phyloP scores from a whole-genome alignment of 2,888 invertebrate genomes.

The Psylliodes chrysocephalus region DNA sequence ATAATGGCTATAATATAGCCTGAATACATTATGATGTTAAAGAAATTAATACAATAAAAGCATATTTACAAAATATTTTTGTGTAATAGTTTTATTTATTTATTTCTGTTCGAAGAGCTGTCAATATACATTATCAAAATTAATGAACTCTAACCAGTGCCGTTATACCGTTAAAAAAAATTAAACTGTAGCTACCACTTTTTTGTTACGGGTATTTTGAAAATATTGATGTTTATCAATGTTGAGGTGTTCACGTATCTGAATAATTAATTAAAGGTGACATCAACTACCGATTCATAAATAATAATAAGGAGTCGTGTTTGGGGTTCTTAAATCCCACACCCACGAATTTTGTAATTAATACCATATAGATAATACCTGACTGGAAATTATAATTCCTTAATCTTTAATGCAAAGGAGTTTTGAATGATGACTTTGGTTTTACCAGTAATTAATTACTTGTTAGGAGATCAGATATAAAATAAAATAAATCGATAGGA shows the following conservation, averaged over 20 bases:
- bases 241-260: conserved; percentile 30
- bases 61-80: no score
- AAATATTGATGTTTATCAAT: conserved; percentile 31
- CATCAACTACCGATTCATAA: conserved; percentile 41
- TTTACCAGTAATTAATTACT: conserved; percentile 34
- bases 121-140: no score
- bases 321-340: conserved; percentile 36
- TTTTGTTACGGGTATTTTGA: background rate
- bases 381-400: conserved; percentile 42
- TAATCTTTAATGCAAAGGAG: conserved; percentile 29
- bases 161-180: background rate
- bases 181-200: background rate
- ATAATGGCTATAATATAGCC: no score
- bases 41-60: no score
- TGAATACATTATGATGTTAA: no score
- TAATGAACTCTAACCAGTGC: no score
- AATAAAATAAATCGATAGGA: conserved; percentile 21
- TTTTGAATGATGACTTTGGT: conserved; percentile 40
- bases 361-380: conserved; percentile 41
- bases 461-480: conserved; percentile 23
- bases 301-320: conserved; percentile 31
- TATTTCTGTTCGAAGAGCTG: no score
- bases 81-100: no score
- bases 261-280: conserved; percentile 45
- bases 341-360: conserved; percentile 41